Evolutionary conservation across 2,113 vertebrate genomes (phyloP), one percentile per base, ranked within the genome.

Genomic region (Hyaena hyaena): DNA sequence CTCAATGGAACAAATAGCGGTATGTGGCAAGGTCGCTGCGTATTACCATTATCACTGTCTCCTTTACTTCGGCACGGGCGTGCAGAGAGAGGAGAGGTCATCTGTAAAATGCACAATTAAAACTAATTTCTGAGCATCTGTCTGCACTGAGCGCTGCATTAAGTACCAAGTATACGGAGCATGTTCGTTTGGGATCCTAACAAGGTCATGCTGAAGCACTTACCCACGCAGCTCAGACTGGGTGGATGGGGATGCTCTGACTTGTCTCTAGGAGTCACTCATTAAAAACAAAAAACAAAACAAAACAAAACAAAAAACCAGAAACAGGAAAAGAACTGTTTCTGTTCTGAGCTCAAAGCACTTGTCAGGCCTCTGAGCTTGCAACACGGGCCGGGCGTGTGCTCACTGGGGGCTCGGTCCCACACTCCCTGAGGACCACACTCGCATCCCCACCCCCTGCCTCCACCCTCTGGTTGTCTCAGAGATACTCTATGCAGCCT

Each of bases 41-140:
- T 50, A 11, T 45, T 33, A n/a, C 19, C 11, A 1, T 73, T 23
- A 26, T 48, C 33, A n/a, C 61, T 33, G 24, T 61, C 88, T 53
- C 50, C 50, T 61, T 69, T 71, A 43, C 88, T 97, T 88, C 82
- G 88, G 16, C 61, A 50, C 10, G 89, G 33, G 23, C 79, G 86
- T 94, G 76, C 84, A 55, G 91, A 16, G 28, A 93, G 35, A 82
- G 35, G 88, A 79, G 81, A 95, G 96, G 91, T 94, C 88, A 10
- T 81, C 82, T 97, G 97, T 92, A 91, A 96, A 89, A 82, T 35
- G 48, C 66, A 79, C 93, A 93, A 96, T 97, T 94, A 86, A 85
- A 94, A 94, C 85, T 95, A 88, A 96, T 97, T 94, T 95, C 77
- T 77, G 61, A 97, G 95, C 82, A 96, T 97, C 93, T 97, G 95